These are phyloP conservation scores for Drosophila azteca DNA, from an alignment of 1,140 invertebrate species.

Conservation along the genomic window DNA sequence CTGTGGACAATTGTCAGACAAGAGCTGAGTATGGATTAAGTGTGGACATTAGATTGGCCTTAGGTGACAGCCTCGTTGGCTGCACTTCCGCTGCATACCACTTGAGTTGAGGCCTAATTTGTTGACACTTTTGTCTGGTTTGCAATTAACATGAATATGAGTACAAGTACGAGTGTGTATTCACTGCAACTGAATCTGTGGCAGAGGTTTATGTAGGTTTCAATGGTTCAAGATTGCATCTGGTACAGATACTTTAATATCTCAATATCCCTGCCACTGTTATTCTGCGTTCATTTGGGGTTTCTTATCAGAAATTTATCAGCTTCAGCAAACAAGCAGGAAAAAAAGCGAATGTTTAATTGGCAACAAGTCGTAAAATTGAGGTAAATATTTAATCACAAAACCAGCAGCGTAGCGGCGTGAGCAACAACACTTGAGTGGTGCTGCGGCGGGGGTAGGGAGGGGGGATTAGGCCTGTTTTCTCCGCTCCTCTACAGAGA, in stretches of 20 bases:
- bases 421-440: conserved; percentile 14
- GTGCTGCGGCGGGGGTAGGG: not conserved
- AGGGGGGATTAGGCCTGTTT: not conserved
- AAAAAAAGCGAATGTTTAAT: conserved; percentile 44
- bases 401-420: not conserved
- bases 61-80: conserved; percentile 1
- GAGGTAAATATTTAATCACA: conserved; percentile 54
- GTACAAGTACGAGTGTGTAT: too few species aligned
- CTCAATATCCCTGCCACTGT: too few species aligned
- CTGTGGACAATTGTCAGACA: conserved; percentile 51
- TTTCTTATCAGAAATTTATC: conserved; percentile 20
- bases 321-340: conserved; percentile 23
- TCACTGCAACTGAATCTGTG: too few species aligned
- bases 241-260: too few species aligned
- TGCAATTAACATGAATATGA: not conserved
- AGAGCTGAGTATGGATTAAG: conserved; percentile 28
- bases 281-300: too few species aligned
- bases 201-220: too few species aligned
- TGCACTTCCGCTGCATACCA: conserved; percentile 33
- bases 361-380: conserved; percentile 54
- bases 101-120: conserved; percentile 15
- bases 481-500: conserved; percentile 9
- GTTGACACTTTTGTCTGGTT: conserved; percentile 23
- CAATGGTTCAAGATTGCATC: too few species aligned
- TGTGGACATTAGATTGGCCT: conserved; percentile 34